These are phyloP conservation scores for Hydrozoanthus gracilis DNA, from an alignment of 92 coral and sea anemone genomes.

Conservation along the genomic window DNA sequence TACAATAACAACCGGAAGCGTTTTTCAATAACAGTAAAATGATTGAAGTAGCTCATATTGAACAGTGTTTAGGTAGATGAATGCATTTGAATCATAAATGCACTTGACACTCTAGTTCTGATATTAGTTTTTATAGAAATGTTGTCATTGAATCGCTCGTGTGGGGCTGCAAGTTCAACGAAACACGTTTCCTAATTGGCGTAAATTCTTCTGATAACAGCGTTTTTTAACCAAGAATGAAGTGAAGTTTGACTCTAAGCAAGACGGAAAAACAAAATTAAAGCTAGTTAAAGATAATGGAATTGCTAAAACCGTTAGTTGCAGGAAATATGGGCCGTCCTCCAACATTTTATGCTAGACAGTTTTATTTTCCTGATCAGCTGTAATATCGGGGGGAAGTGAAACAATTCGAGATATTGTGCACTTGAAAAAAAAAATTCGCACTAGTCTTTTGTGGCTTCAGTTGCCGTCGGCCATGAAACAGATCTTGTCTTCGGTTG, in stretches of 20 bases:
- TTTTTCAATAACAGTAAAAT: constrained; percentile 17
- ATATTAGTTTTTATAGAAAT: background rate
- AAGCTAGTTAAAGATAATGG: too few relatives aligned
- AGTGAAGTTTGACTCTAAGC: too few relatives aligned
- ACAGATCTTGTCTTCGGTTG: background rate
- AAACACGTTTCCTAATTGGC: background rate
- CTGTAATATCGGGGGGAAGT: constrained; percentile 1
- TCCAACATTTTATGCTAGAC: background rate
- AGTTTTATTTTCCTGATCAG: background rate
- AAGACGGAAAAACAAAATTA: too few relatives aligned
- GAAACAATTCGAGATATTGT: constrained; percentile 19
- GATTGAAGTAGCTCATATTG: constrained; percentile 18
- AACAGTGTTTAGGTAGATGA: background rate
- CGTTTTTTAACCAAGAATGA: too few relatives aligned
- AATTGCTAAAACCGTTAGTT: background rate
- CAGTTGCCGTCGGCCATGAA: background rate
- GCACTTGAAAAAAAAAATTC: background rate
- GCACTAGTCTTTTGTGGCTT: too few relatives aligned
- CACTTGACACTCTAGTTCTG: background rate
- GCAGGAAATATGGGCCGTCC: background rate
- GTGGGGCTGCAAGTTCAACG: too few relatives aligned
- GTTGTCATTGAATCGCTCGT: background rate
- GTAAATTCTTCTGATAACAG: background rate
- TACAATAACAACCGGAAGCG: constrained; percentile 29
- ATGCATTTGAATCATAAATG: background rate